Evolutionary conservation across 2,888 invertebrate genomes (phyloP), one percentile per base, ranked within the genome.

Genomic region (Brenthis ino): DNA sequence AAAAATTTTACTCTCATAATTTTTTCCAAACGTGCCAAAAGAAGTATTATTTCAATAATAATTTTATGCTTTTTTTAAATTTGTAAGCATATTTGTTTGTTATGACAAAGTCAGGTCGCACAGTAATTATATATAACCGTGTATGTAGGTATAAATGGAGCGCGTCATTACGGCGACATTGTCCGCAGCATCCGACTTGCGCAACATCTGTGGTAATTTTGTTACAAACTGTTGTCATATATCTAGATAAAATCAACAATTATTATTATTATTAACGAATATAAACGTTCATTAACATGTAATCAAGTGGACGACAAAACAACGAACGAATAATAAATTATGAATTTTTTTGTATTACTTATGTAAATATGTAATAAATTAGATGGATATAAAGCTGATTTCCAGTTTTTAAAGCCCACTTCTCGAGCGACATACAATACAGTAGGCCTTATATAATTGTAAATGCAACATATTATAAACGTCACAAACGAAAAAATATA

Each of bases 181-280:
- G 82, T 80, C 68, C 71, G 72, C 70, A 75, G 60, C 66, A 66
- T 77, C 76, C 71, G 72, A 72, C 73, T 83, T 83, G 79, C 79
- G 77, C 81, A 82, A 85, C 84, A 82, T 82, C 79, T 84, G 83
- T 77, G 80, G 73, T 78, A 80, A 79, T 79, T 76, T 71, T 72
- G 72, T 77, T 78, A 50, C 67, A 57, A 48, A 63, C 57, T 54
- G 54, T 70, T 67, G 67, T 58, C 57, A 57, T 58, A 28, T 28
- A 51, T 61, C 50, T 53, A 33, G 8, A 16, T 16, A 50, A 16
- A 16, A n/a, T 33, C 6, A 3, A 50, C 20, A 5, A 20, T 8
- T 11, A 43, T 43, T n/a, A n/a, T 56, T 56, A 8, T 55, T 13
- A n/a, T 6, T 3, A 3, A 28, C 28, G 28, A 28, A 28, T 28